Percentiles rank a stretch among this genome's conserved stretches.
These are phyloP conservation scores for Drosophila meridiana DNA, from an alignment of 2,888 invertebrate genomes.

Conservation along the genomic window DNA sequence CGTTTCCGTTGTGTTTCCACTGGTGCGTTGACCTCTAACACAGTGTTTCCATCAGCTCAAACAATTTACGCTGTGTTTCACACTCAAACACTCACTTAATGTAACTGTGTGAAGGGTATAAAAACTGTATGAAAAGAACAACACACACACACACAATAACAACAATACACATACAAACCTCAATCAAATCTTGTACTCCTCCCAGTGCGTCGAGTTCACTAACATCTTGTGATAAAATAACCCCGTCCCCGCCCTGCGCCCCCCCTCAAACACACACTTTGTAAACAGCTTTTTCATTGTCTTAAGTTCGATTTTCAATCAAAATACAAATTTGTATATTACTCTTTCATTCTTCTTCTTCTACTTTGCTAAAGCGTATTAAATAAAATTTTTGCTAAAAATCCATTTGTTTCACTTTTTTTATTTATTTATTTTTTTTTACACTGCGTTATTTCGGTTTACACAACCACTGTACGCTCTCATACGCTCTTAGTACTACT, in stretches of 20 bases:
- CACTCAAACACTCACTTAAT: slow-evolving; percentile 21
- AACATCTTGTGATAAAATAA: slow-evolving; percentile 25
- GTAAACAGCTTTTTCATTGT: slow-evolving; percentile 44
- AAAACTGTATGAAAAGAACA: slow-evolving; percentile 63
- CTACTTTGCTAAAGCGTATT: slow-evolving; percentile 28
- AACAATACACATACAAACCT: slow-evolving; percentile 15
- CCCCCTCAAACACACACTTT: slow-evolving; percentile 30
- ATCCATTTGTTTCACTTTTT: slow-evolving; percentile 8
- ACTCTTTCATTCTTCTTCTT: slow-evolving; percentile 14
- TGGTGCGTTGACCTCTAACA: background rate
- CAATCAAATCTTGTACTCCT: slow-evolving; percentile 27
- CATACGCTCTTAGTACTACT: slow-evolving; percentile 75
- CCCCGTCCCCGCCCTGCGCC: slow-evolving; percentile 5
- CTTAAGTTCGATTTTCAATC: slow-evolving; percentile 19
- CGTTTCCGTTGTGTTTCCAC: slow-evolving; percentile 10
- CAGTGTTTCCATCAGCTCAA: slow-evolving; percentile 15
- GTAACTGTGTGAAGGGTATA: slow-evolving; percentile 70
- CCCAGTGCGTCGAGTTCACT: slow-evolving; percentile 31
- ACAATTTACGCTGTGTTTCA: background rate
- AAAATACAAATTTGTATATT: slow-evolving; percentile 28
- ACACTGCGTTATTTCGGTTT: slow-evolving; percentile 32
- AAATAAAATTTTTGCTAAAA: slow-evolving; percentile 24
- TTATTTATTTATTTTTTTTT: background rate
- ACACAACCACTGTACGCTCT: slow-evolving; percentile 54
- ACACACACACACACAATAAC: slow-evolving; percentile 28